Evolutionary conservation across 2,888 invertebrate species (phyloP), one percentile per base, ranked within the genome.

Genomic region (Gymnosoma rotundatum): DNA sequence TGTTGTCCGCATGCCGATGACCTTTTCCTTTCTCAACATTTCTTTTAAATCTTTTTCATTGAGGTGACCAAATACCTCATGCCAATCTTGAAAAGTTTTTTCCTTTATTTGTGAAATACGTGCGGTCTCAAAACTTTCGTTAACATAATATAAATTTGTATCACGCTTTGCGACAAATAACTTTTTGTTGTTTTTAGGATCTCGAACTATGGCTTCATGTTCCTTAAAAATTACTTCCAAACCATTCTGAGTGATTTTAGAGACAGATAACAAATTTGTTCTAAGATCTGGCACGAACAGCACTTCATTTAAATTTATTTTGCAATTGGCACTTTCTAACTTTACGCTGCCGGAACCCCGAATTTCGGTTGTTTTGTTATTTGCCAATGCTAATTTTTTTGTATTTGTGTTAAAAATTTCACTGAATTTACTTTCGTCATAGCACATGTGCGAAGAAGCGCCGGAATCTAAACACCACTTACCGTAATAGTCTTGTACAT

Each of bases 1-100:
- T 32, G 56, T 21, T 50, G 38, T 4, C 1, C n/a, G 32, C 32
- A 18, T 36, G 20, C 60, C 60, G 12, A 38, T 20, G 10, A 38
- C 58, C 20, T 66, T 63, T 42, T 52, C 58, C 18, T 64, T 60
- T 18, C 32, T 60, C 16, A 72, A 25, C 5, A 76, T 83, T 36
- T 82, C 54, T 21, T 86, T 86, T 14, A 86, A 38, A 25, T 83
- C 78, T 9, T 38, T 74, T 61, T 78, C 58, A 20, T 81, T 85
- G 12, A 83, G 38, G 42, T 85, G 75, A 2, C 83, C 72, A 42
- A 78, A 58, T 9, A 74, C 58, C 66, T 83, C 64, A 25, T 83
- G 80, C 72, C 74, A 83, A 64, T 72, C 69, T 54, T 69, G 56
- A 4, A 58, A 18, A 4, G 38, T 20, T 54, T 67, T 66, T 42